Evolutionary conservation across 2,888 invertebrate species (phyloP).

Genomic region (Polyommatus icarus): DNA sequence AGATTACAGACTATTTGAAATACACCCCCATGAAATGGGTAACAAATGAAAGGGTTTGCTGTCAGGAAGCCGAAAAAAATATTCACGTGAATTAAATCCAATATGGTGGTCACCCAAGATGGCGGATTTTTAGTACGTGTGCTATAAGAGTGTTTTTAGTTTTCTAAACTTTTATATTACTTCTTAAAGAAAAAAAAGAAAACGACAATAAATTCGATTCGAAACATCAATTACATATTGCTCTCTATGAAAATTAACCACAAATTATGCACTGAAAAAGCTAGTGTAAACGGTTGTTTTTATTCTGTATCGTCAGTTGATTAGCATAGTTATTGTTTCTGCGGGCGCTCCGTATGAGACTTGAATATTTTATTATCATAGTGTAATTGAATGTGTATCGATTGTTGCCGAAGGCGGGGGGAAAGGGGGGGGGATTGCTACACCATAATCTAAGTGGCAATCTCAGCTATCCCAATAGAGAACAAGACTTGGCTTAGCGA

Average conservation of each 20-base stretch:
- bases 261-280: not conserved
- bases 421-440: not conserved
- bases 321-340: conserved; percentile 26
- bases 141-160: too few species aligned
- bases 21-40: too few species aligned
- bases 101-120: too few species aligned
- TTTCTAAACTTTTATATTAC: too few species aligned
- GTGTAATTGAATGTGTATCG: conserved; percentile 20
- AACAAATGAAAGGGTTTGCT: too few species aligned
- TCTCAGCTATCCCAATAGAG: not conserved
- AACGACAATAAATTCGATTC: not conserved
- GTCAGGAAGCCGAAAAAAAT: too few species aligned
- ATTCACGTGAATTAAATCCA: too few species aligned
- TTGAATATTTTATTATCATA: conserved; percentile 29
- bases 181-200: not conserved
- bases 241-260: not conserved
- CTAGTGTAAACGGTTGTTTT: conserved; percentile 14
- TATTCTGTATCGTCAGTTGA: conserved; percentile 21
- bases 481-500: not conserved
- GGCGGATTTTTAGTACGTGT: too few species aligned
- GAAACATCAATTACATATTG: too few species aligned
- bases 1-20: too few species aligned
- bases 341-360: conserved; percentile 14
- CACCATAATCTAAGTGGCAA: conserved; percentile 9
- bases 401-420: not conserved